Conservation (phyloP, 2,797 vertebrate species). For the Cyprinella venusta region DNA sequence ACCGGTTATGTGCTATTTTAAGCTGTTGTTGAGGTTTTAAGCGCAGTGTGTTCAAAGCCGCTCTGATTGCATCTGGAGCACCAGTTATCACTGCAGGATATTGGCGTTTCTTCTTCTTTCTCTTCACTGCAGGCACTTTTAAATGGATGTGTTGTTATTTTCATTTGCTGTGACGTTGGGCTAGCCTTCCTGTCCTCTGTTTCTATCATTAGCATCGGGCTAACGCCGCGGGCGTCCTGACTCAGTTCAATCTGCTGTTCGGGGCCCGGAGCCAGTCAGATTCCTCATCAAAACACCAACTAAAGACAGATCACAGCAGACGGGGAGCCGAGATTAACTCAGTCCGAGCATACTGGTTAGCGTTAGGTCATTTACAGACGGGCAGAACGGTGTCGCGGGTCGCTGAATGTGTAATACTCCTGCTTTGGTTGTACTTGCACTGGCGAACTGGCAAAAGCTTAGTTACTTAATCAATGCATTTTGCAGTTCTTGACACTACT, state of each 20-base stretch:
- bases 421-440: too few species aligned
- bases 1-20: not conserved
- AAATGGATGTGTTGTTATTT: conserved; percentile 32
- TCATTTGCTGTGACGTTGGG: not conserved
- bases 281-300: conserved; percentile 27
- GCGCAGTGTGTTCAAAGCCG: too few species aligned
- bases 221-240: conserved; percentile 28
- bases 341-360: not conserved
- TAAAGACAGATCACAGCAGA: conserved; percentile 34
- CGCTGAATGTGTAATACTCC: not conserved
- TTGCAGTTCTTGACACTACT: not conserved
- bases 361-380: not conserved
- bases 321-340: conserved; percentile 2
- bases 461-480: not conserved
- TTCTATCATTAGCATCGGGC: conserved; percentile 32
- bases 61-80: conserved; percentile 28
- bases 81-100: conserved; percentile 15
- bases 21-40: conserved; percentile 4
- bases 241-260: conserved; percentile 26
- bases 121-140: not conserved
- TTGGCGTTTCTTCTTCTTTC: not conserved
- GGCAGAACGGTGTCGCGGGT: not conserved
- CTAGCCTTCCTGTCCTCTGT: conserved; percentile 6
- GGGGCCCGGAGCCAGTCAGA: conserved; percentile 19
- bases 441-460: not conserved